These are phyloP conservation scores for Benitochromis conjunctus DNA, from an alignment of 2,113 vertebrate genomes.

Conservation along the genomic window DNA sequence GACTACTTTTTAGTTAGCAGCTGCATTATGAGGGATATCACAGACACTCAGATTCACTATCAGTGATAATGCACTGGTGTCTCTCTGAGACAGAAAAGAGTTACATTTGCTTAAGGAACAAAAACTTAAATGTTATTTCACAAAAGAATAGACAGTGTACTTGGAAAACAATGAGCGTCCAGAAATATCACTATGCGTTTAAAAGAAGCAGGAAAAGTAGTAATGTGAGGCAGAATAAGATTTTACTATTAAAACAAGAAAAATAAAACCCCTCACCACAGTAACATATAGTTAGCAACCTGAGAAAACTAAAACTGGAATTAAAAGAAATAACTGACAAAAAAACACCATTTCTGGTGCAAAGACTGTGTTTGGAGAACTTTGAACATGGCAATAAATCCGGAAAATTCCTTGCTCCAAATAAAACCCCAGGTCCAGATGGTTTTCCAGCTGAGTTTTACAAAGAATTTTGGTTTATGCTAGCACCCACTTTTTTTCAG, in stretches of 20 bases:
- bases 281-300: neutral
- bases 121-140: neutral
- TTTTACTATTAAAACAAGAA: neutral
- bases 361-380: neutral
- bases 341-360: neutral
- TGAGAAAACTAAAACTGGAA: neutral
- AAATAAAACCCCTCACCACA: neutral
- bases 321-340: neutral
- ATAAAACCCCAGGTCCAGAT: rapidly evolving
- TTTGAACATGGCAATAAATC: neutral
- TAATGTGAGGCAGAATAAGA: neutral
- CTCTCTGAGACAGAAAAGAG: neutral
- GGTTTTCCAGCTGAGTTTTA: neutral
- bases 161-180: neutral
- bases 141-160: rapidly evolving
- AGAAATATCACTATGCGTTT: neutral
- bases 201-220: neutral
- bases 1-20: neutral
- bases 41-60: neutral
- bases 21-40: neutral
- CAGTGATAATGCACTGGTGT: neutral
- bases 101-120: neutral
- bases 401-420: neutral
- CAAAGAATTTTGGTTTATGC: rapidly evolving
- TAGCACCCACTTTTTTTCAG: neutral